Evolutionary conservation across 2,113 vertebrate species (phyloP).

Genomic region (Tauraco erythrolophus): DNA sequence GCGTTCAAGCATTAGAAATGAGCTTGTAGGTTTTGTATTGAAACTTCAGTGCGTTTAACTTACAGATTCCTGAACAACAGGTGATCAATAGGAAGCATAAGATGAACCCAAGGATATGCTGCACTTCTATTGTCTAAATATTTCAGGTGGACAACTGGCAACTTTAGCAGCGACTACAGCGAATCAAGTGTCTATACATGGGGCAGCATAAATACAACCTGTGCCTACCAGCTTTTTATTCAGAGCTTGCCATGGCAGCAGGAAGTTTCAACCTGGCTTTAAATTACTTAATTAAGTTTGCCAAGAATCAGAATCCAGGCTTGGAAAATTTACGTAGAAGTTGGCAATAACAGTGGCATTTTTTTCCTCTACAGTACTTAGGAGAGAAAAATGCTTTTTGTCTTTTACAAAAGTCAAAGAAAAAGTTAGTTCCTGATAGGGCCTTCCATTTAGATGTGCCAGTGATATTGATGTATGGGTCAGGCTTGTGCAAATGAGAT

Average conservation of each 20-base stretch:
- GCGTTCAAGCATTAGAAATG: background rate
- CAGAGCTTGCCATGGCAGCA: background rate
- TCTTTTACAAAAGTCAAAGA: background rate
- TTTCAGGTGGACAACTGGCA: background rate
- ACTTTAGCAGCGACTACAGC: background rate
- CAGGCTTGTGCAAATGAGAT: background rate
- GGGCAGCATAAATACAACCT: background rate
- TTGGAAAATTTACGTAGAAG: background rate
- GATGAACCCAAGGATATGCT: background rate
- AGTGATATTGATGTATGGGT: background rate
- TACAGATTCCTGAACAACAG: background rate
- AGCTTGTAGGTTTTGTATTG: background rate
- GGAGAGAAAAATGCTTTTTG: background rate
- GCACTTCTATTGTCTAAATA: background rate
- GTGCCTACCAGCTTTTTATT: background rate
- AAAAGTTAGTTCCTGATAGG: background rate
- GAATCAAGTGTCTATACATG: background rate
- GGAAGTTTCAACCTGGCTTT: background rate
- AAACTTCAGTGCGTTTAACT: background rate
- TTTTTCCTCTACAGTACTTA: background rate
- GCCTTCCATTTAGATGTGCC: background rate
- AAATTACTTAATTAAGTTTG: background rate
- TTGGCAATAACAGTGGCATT: fast-evolving
- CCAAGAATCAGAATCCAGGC: background rate
- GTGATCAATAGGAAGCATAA: background rate